Evolutionary conservation across 1,140 invertebrate species (phyloP).

Genomic region (Lordiphosa clarofinis): DNA sequence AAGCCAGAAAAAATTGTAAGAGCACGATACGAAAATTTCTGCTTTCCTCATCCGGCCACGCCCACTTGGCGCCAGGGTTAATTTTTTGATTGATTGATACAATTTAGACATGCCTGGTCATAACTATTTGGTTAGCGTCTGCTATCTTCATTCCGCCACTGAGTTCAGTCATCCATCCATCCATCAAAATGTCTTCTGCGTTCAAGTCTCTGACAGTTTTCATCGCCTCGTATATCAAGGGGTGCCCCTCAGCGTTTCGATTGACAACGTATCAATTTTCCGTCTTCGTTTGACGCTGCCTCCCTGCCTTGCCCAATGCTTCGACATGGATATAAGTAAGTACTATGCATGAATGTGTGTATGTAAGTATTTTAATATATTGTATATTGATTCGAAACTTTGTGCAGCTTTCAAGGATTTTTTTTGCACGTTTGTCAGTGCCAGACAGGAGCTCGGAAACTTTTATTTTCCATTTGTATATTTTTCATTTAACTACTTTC

Average conservation of each 20-base stretch:
- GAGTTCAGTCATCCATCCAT: conserved; percentile 16
- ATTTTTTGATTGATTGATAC: conserved; percentile 41
- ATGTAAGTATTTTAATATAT: neutral
- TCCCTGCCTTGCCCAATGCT: too few species aligned
- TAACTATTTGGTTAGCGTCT: conserved; percentile 11
- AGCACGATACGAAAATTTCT: neutral
- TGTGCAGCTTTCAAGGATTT: too few species aligned
- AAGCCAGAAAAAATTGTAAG: neutral
- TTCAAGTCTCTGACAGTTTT: conserved; percentile 28
- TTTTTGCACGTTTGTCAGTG: too few species aligned
- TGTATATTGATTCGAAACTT: too few species aligned
- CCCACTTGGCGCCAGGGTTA: conserved; percentile 8
- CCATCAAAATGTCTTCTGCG: conserved; percentile 26
- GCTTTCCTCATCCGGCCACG: neutral
- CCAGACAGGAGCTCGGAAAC: too few species aligned
- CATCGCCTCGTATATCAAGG: conserved; percentile 14
- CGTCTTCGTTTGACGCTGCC: neutral
- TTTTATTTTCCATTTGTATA: too few species aligned
- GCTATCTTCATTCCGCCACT: neutral
- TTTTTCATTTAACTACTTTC: too few species aligned
- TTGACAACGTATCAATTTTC: conserved; percentile 12
- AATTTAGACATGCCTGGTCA: conserved; percentile 28
- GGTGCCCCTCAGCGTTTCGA: neutral
- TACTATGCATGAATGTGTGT: neutral
- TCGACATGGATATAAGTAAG: neutral